Evolutionary conservation across 2,797 vertebrate species (phyloP).

Genomic region (Tokudaia tokunoshimensis): DNA sequence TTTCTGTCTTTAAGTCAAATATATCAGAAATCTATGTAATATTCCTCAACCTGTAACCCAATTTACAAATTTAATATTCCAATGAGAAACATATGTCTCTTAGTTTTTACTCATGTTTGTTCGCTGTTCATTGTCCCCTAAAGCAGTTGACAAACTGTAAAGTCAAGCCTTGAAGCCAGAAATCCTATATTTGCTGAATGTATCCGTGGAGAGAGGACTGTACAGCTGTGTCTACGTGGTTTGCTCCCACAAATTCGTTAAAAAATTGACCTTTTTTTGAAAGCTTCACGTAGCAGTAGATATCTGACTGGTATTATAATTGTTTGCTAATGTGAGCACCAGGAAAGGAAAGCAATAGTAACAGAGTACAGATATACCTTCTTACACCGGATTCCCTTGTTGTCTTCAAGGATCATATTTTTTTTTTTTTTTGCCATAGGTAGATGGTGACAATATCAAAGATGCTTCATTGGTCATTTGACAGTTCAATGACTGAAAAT

Average conservation of each 20-base stretch:
- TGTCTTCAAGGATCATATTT: neutral
- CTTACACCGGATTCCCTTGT: neutral
- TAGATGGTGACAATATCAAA: neutral
- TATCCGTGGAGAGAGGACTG: neutral
- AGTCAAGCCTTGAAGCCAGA: conserved; percentile 42
- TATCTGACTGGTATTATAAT: neutral
- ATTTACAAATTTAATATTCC: conserved; percentile 58
- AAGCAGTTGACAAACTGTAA: conserved; percentile 62
- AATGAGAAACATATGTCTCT: conserved; percentile 44
- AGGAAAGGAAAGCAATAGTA: neutral
- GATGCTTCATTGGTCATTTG: neutral
- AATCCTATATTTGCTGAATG: conserved; percentile 53
- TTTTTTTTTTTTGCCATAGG: no score
- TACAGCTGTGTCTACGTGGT: neutral
- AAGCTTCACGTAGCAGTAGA: neutral
- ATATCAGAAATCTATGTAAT: neutral
- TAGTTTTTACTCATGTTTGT: neutral
- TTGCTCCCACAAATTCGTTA: conserved; percentile 59
- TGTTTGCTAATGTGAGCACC: neutral
- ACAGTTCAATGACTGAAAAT: neutral
- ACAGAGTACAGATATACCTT: neutral
- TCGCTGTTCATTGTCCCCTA: conserved; percentile 39
- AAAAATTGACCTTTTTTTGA: conserved; percentile 11
- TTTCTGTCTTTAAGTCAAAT: neutral
- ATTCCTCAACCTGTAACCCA: conserved; percentile 20